Evolutionary conservation across 2,797 vertebrate genomes (phyloP), one percentile per base, ranked within the genome.

Genomic region (Hydrolagus colliei): DNA sequence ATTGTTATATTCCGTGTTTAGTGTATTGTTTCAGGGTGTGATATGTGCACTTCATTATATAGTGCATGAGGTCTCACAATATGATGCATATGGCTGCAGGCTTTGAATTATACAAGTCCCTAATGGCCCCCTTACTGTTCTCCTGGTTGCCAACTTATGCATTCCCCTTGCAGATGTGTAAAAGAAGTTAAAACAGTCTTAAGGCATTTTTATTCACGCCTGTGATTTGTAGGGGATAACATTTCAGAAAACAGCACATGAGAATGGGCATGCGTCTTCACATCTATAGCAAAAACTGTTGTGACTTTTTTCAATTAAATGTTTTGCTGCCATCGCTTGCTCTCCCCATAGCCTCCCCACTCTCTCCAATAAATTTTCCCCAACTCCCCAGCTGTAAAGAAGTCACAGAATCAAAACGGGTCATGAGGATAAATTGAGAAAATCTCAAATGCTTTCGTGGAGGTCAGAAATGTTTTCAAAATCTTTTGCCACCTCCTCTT

Each of bases 91-190:
- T 65, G 22, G 22, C 62, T 10, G 32, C 13, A 84, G 6, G 10
- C 32, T 41, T 71, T 62, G 14, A 82, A 18, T 68, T 68, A 82
- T 16, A 20, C 41, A 41, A 82, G 22, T 65, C 7, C 14, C 62
- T 63, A 67, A 35, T 35, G 3, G 2, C 16, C 65, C 32, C 16
- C 65, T 16, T 27, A 71, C 18, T 67, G 32, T 80, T 80, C 22
- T 80, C 12, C 27, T 13, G 65, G 4, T 67, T 68, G 35, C 27
- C 41, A 12, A 27, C 32, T 11, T 52, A 41, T 8, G 18, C 62
- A 65, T 80, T 61, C 22, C 62, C 62, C 8, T 61, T 77, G 75
- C 75, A 77, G 52, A 59, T n/a, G 52, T 84, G 41, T 84, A 35
- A 13, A 35, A 52, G 35, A 71, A n/a, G 18, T 71, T 84, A 16